Conservation (phyloP, 2,113 vertebrate species). For the Sapajus apella region DNA sequence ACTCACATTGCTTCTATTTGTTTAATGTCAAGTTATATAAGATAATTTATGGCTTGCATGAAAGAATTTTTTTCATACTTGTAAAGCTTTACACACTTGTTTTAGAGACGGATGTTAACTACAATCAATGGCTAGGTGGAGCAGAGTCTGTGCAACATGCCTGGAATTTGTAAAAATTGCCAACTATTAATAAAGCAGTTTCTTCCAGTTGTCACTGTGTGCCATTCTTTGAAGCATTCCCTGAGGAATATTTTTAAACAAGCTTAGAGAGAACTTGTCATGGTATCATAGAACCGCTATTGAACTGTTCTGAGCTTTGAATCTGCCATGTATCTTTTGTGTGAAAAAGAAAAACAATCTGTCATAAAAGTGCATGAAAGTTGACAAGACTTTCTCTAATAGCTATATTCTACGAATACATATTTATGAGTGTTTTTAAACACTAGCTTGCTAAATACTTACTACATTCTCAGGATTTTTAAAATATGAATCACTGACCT, state of each 20-base stretch:
- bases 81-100: slow-evolving; percentile 62
- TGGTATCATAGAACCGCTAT: slow-evolving; percentile 67
- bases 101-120: slow-evolving; percentile 52
- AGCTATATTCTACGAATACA: slow-evolving; percentile 57
- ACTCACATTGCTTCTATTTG: slow-evolving; percentile 57
- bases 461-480: slow-evolving; percentile 20
- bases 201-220: slow-evolving; percentile 70
- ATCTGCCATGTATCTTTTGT: slow-evolving; percentile 58
- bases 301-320: slow-evolving; percentile 71
- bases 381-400: slow-evolving; percentile 68
- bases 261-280: slow-evolving; percentile 68
- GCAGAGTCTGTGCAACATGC: slow-evolving; percentile 61
- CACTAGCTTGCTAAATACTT: slow-evolving; percentile 42
- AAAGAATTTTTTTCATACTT: slow-evolving; percentile 53
- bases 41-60: slow-evolving; percentile 38
- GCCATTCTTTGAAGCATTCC: slow-evolving; percentile 81
- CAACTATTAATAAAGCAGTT: slow-evolving; percentile 64
- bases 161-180: slow-evolving; percentile 69
- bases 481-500: slow-evolving; percentile 52
- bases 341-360: slow-evolving; percentile 66
- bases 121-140: slow-evolving; percentile 63
- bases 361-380: slow-evolving; percentile 39
- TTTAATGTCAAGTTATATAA: slow-evolving; percentile 33
- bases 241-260: slow-evolving; percentile 74
- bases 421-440: slow-evolving; percentile 63